Evolutionary conservation across 2,888 invertebrate genomes (phyloP).

Genomic region (Opisthograptis luteolata): DNA sequence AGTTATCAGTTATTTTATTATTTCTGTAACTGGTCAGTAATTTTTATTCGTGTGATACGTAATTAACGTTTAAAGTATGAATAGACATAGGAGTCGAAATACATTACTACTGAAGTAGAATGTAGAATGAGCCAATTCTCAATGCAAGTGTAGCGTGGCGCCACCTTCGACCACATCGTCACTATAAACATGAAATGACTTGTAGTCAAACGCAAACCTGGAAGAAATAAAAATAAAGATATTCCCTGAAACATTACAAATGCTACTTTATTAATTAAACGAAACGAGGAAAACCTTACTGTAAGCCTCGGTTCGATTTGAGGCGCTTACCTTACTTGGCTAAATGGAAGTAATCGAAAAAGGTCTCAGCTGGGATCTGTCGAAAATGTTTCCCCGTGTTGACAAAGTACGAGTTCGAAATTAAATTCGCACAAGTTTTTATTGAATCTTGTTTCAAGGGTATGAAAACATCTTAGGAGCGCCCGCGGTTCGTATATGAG

Average conservation of each 20-base stretch:
- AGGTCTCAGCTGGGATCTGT: slow-evolving; percentile 16
- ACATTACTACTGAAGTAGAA: too few relatives aligned
- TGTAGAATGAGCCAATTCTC: too few relatives aligned
- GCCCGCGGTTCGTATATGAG: background rate
- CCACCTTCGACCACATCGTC: too few relatives aligned
- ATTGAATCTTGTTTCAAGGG: slow-evolving; percentile 2
- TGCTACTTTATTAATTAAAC: slow-evolving; percentile 12
- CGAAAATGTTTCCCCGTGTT: slow-evolving; percentile 7
- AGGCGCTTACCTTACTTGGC: slow-evolving; percentile 20
- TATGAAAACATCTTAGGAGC: background rate
- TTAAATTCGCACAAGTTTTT: slow-evolving; percentile 14
- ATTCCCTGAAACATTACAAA: background rate
- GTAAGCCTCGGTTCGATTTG: slow-evolving; percentile 9
- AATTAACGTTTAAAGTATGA: too few relatives aligned
- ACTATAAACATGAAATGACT: too few relatives aligned
- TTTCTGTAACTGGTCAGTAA: too few relatives aligned
- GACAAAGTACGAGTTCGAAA: slow-evolving; percentile 9
- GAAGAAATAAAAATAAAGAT: too few relatives aligned
- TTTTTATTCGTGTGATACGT: too few relatives aligned
- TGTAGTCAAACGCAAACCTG: too few relatives aligned
- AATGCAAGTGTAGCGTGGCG: too few relatives aligned
- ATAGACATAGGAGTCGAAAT: too few relatives aligned
- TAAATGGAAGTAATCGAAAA: slow-evolving; percentile 22
- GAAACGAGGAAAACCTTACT: slow-evolving; percentile 7
- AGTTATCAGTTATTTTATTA: too few relatives aligned